phyloP scores from a whole-genome alignment of 2,888 invertebrate genomes.

The Tyria jacobaeae region DNA sequence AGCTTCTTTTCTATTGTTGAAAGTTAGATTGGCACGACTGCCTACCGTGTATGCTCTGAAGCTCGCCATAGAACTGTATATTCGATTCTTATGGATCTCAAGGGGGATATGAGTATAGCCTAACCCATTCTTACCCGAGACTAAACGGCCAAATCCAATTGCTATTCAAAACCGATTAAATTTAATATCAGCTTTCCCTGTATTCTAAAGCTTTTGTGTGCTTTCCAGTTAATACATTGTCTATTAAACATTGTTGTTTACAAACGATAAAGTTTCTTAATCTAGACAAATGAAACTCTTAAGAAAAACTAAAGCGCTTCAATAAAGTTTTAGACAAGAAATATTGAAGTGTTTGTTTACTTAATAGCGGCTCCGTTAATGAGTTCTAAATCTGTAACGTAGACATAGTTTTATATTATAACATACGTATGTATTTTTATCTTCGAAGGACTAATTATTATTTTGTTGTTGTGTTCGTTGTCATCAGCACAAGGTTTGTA shows the following conservation, averaged over 20 bases:
- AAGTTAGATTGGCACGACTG: background rate
- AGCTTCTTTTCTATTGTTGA: background rate
- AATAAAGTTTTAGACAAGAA: conserved; percentile 26
- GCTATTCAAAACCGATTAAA: conserved; percentile 14
- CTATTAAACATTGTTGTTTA: conserved; percentile 16
- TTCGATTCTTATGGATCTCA: background rate
- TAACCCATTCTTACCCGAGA: conserved; percentile 5
- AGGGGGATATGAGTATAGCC: background rate
- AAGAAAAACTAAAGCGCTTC: conserved; percentile 28
- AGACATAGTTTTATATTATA: background rate
- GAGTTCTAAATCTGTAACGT: background rate
- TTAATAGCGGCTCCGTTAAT: background rate
- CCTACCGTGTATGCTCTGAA: background rate
- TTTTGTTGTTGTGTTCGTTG: too few relatives aligned
- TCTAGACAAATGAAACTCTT: conserved; percentile 19
- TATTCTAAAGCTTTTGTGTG: background rate
- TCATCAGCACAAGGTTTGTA: too few relatives aligned
- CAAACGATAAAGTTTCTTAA: conserved; percentile 22
- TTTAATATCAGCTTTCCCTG: background rate
- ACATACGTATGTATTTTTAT: too few relatives aligned
- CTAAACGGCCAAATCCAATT: conserved; percentile 17
- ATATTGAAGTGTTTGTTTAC: conserved; percentile 1
- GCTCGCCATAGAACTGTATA: background rate
- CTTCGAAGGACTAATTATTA: too few relatives aligned
- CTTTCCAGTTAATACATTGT: conserved; percentile 11